A percentile compares a stretch with the other conserved stretches of the same genome.
Conservation (phyloP, 2,797 vertebrate genomes). For the Pterois miles region DNA sequence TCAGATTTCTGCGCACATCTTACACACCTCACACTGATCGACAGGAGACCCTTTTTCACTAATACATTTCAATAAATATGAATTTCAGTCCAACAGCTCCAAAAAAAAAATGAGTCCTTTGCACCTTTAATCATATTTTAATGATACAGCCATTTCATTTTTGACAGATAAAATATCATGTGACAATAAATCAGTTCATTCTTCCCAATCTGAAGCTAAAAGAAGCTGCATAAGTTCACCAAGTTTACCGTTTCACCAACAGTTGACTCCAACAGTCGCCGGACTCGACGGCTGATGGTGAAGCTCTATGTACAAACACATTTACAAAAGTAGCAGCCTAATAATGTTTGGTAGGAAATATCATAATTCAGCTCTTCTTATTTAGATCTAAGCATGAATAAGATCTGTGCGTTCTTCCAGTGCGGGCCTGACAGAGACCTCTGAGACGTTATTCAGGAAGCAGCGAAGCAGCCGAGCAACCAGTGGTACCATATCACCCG, state of each 20-base stretch:
- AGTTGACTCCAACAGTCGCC: background rate
- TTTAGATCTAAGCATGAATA: background rate
- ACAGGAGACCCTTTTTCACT: no score
- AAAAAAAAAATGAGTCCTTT: background rate
- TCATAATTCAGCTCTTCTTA: background rate
- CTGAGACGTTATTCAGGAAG: conserved; percentile 1
- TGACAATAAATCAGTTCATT: conserved; percentile 1
- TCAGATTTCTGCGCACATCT: background rate
- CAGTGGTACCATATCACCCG: conserved; percentile 71
- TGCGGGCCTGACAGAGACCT: background rate
- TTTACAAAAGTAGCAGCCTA: background rate
- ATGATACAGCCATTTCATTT: conserved; percentile 19
- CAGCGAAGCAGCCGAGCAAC: conserved; percentile 53
- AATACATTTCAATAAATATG: background rate
- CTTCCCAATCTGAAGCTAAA: background rate
- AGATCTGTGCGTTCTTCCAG: background rate
- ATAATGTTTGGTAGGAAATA: conserved; percentile 8
- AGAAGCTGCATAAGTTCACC: background rate
- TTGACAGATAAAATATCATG: conserved; percentile 1
- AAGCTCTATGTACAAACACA: background rate
- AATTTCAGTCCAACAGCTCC: background rate
- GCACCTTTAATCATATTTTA: conserved; percentile 30
- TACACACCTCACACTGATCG: background rate
- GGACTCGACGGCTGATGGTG: background rate
- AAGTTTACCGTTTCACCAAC: background rate